Base-by-base conservation (phyloP, 2,797 vertebrate genomes). In the Malacoctenus gilli region DNA sequence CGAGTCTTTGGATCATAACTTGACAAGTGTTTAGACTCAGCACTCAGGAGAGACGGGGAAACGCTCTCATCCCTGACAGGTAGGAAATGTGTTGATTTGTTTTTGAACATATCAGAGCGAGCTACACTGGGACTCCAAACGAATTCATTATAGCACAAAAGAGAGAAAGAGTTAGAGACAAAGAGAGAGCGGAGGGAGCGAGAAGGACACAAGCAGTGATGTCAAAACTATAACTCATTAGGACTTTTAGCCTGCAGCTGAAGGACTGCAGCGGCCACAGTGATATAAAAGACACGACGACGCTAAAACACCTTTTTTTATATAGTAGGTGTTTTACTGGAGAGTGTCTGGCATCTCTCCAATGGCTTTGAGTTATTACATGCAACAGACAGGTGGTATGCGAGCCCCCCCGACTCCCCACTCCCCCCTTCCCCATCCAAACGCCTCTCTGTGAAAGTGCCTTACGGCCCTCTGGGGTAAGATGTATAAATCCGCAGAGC, bases 1-100 rank as follows among this genome's bases (percentile, higher is more conserved):
- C 69, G 50, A 39, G 57, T 70, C 72, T 46, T 49, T 42, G 50
- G 30, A 58, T 50, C 54, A 34, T 38, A 54, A 22, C 46, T 34
- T 83, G 78, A 79, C 68, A 84, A 66, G 67, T 58, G 73, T 80
- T 82, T 81, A 84, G 73, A 76, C 64, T 50, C 31, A 4, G 35
- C 59, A 53, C 80, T 66, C 67, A 36, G 54, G 56, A 77, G 59
- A 78, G 47, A 57, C 5, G 40, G 34, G 34, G 47, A 59, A 76
- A 60, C 10, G 6, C 43, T 75, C 37, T 70, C 62, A 64, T 76
- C 41, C 10, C 19, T 82, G 80, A 85, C 80, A 83, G 73, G 57
- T 31, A 49, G 43, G 41, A 67, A 83, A 74, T 37, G 46, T 68
- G 72, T 78, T 75, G 73, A 79, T 80, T 70, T 80, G 59, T 68